A percentile compares a stretch with the other conserved stretches of the same genome.
These are phyloP conservation scores for Silurus asotus DNA, from an alignment of 2,113 vertebrate species.

Conservation along the genomic window DNA sequence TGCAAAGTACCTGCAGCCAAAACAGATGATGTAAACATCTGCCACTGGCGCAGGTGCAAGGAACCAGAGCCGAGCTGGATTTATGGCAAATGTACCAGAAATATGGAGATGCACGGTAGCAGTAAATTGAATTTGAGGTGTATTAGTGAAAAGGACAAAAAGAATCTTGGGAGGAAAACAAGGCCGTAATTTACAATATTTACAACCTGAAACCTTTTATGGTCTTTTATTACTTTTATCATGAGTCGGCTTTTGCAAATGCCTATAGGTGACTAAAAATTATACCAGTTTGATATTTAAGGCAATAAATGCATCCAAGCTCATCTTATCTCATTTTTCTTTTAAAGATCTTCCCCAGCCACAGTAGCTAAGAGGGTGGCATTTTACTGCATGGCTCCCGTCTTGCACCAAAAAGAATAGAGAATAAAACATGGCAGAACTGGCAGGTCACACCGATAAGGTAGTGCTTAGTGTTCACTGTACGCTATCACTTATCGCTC, in stretches of 20 bases:
- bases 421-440: conserved; percentile 75
- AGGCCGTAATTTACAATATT: neutral
- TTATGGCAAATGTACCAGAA: conserved; percentile 10
- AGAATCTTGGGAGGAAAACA: conserved; percentile 10
- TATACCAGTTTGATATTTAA: neutral
- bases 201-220: neutral
- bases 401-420: conserved; percentile 55
- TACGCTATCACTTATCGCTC: conserved; percentile 72
- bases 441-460: conserved; percentile 69
- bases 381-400: neutral
- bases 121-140: neutral
- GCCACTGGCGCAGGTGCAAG: neutral
- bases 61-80: neutral
- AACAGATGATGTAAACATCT: neutral
- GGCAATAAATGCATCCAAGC: too few species aligned
- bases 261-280: neutral
- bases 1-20: neutral
- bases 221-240: neutral
- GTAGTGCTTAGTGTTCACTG: conserved; percentile 62
- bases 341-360: too few species aligned
- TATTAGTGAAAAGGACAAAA: conserved; percentile 1
- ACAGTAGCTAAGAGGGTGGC: neutral
- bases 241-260: neutral
- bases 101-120: neutral
- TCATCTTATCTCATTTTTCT: too few species aligned